Percentiles rank a stretch among this genome's conserved stretches.
Evolutionary conservation across 2,797 vertebrate genomes (phyloP).

Genomic region (Linurgus olivaceus): DNA sequence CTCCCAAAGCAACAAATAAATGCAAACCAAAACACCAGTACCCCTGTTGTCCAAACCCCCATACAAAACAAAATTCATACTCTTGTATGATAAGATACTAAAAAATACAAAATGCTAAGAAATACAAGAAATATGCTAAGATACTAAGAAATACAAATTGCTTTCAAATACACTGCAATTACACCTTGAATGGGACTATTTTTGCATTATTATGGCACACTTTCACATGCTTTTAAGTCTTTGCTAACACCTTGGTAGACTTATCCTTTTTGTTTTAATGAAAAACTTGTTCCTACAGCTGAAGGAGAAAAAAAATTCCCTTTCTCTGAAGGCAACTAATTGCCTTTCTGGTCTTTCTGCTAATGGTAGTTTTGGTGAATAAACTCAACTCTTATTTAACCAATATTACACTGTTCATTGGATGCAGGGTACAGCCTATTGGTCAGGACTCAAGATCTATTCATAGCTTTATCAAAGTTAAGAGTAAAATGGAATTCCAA

Average conservation of each 20-base stretch:
- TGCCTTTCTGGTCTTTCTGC: background rate
- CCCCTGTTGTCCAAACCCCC: rapidly evolving
- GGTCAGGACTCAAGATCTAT: background rate
- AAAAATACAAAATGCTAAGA: background rate
- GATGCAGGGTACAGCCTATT: background rate
- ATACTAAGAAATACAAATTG: background rate
- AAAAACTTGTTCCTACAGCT: background rate
- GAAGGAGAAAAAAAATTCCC: background rate
- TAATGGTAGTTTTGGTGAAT: background rate
- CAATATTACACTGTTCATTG: background rate
- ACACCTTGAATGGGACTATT: background rate
- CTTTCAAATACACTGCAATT: background rate
- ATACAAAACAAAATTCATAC: background rate
- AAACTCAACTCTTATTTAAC: background rate
- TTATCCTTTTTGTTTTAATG: background rate
- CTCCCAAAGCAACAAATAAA: background rate
- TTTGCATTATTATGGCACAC: background rate
- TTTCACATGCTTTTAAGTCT: background rate
- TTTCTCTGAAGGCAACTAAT: background rate
- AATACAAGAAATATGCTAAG: background rate
- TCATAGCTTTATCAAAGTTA: background rate
- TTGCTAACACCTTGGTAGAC: background rate
- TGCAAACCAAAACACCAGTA: background rate
- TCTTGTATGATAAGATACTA: background rate
- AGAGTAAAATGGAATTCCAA: background rate